Percentiles rank a stretch among this genome's conserved stretches.
Evolutionary conservation across 2,113 vertebrate species (phyloP).

Genomic region (Anser cygnoides): DNA sequence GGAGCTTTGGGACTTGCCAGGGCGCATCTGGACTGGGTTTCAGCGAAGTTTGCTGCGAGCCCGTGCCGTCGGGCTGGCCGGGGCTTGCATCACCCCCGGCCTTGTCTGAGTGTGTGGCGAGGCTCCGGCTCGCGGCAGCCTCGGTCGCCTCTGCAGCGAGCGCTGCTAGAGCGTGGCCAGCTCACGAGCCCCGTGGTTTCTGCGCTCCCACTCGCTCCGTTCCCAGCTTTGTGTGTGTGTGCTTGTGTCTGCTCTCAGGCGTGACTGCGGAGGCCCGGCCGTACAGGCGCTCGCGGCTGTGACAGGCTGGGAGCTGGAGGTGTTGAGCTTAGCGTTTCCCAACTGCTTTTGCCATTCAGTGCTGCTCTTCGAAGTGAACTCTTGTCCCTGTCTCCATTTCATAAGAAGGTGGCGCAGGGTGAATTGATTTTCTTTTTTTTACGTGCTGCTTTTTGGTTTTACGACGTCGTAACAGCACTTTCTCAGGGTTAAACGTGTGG

Average conservation of each 20-base stretch:
- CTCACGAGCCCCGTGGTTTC: neutral
- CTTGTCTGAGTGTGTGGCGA: neutral
- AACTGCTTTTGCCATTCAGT: neutral
- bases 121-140: neutral
- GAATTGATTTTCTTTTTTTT: neutral
- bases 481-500: neutral
- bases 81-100: conserved; percentile 4
- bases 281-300: neutral
- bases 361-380: conserved; percentile 25
- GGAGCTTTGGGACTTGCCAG: neutral
- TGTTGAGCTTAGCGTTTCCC: neutral
- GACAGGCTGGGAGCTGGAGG: neutral
- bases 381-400: neutral
- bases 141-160: accelerated
- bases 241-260: accelerated
- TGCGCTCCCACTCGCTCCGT: neutral
- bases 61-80: neutral
- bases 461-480: neutral
- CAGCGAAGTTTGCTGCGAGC: neutral
- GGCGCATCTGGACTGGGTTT: neutral
- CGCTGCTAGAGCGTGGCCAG: accelerated
- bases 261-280: neutral
- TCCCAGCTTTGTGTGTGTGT: neutral
- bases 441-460: conserved; percentile 30
- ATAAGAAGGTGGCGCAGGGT: neutral